Conservation (phyloP, 2,888 invertebrate species). For the Sinhomidia bicolor region DNA sequence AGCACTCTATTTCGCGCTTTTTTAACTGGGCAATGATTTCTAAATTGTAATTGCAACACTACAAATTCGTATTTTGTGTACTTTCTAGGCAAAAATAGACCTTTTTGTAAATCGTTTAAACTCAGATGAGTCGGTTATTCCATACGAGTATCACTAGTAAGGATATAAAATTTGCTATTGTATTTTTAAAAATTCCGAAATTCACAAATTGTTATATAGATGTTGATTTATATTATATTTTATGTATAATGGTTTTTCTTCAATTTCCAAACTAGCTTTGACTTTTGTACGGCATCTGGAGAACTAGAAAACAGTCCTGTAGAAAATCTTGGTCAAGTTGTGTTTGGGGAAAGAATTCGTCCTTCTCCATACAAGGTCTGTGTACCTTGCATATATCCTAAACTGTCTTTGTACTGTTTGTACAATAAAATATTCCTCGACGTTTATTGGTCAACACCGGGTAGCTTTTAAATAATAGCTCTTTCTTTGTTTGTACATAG, state of each 20-base stretch:
- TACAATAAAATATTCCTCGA: no score
- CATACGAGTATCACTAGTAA: constrained; percentile 97
- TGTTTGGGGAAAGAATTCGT: constrained; percentile 99
- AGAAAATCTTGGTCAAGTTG: constrained; percentile 99
- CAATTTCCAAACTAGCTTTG: no score
- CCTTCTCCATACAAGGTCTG: constrained; percentile 94
- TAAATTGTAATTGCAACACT: no score
- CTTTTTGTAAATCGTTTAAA: constrained; percentile 98
- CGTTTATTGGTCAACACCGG: no score
- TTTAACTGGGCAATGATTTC: no score
- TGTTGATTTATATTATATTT: no score
- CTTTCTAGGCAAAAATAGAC: constrained; percentile 90
- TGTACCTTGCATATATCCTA: no score
- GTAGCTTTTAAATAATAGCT: background rate
- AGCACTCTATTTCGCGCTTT: background rate
- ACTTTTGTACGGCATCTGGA: constrained; percentile 89
- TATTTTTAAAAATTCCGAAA: no score
- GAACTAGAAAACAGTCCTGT: constrained; percentile 89
- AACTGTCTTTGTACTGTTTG: no score
- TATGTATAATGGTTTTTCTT: no score
- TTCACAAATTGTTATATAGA: no score
- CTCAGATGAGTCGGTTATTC: constrained; percentile 98
- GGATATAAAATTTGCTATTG: constrained; percentile 82
- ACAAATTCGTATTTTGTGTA: no score
- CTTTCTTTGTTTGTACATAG: constrained; percentile 81